phyloP scores from a whole-genome alignment of 1,140 invertebrate species.

The Drosophila seguyi region DNA sequence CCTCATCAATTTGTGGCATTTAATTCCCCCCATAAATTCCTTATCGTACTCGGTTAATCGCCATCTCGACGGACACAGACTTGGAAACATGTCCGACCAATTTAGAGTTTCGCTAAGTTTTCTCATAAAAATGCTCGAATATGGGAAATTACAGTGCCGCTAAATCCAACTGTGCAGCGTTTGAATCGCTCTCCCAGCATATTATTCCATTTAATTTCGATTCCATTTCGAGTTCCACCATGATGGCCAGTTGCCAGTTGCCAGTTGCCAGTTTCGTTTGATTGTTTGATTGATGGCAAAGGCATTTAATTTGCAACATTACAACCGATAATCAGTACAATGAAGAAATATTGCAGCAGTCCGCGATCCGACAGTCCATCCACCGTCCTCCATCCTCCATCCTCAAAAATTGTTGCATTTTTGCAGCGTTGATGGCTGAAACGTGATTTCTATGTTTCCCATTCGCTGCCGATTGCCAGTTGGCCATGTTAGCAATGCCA shows the following conservation, averaged over 20 bases:
- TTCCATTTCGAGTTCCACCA: constrained; percentile 29
- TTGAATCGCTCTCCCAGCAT: constrained; percentile 7
- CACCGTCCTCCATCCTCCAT: not conserved
- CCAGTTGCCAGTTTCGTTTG: constrained; percentile 57
- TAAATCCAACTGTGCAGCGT: constrained; percentile 45
- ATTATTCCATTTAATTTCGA: constrained; percentile 31
- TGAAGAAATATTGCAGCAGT: constrained; percentile 75
- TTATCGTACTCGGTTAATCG: constrained; percentile 73
- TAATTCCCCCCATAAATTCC: constrained; percentile 81
- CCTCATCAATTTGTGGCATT: constrained; percentile 71
- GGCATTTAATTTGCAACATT: constrained; percentile 84
- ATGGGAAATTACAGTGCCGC: constrained; percentile 72
- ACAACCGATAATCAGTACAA: constrained; percentile 84
- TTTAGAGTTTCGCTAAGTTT: constrained; percentile 82
- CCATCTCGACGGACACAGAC: not conserved
- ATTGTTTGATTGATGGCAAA: constrained; percentile 79
- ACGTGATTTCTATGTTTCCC: constrained; percentile 84
- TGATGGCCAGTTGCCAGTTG: constrained; percentile 59
- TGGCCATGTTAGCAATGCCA: constrained; percentile 38
- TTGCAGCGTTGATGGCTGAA: constrained; percentile 80
- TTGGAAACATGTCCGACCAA: constrained; percentile 69
- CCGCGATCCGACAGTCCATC: no score
- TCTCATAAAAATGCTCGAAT: constrained; percentile 81
- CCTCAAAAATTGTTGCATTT: constrained; percentile 78
- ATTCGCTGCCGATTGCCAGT: constrained; percentile 44